phyloP scores from a whole-genome alignment of 2,113 vertebrate genomes.

The Anseranas semipalmata region DNA sequence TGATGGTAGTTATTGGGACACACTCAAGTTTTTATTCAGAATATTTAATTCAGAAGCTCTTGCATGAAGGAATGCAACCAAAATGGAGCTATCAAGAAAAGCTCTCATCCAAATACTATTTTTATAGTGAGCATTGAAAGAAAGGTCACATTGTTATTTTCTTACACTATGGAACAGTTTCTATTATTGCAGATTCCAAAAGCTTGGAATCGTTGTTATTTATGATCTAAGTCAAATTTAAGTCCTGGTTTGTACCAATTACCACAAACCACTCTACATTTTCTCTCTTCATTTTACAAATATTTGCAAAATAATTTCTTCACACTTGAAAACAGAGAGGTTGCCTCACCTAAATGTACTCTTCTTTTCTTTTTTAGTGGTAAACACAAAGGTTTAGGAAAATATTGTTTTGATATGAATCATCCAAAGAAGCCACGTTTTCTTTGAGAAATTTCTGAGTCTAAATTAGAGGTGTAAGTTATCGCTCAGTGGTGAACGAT shows the following conservation, averaged over 20 bases:
- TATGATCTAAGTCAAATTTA: constrained; percentile 48
- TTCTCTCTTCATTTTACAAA: constrained; percentile 17
- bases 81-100: constrained; percentile 58
- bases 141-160: constrained; percentile 66
- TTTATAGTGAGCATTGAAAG: constrained; percentile 30
- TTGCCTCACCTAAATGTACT: background rate
- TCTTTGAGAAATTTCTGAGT: background rate
- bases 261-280: constrained; percentile 4
- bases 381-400: background rate
- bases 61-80: background rate
- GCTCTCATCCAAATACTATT: constrained; percentile 48
- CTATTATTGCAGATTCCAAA: constrained; percentile 50
- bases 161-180: constrained; percentile 53
- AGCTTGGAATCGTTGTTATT: constrained; percentile 41
- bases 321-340: constrained; percentile 1
- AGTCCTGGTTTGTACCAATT: constrained; percentile 22
- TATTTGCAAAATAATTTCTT: constrained; percentile 27
- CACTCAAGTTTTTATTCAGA: background rate
- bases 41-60: constrained; percentile 31
- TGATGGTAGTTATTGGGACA: background rate
- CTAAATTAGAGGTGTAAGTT: constrained; percentile 2
- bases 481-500: background rate
- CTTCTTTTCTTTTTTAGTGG: background rate
- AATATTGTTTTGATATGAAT: background rate
- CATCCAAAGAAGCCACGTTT: background rate